Conservation (phyloP, 2,888 invertebrate genomes). For the Callyntrura guangdongensis region DNA sequence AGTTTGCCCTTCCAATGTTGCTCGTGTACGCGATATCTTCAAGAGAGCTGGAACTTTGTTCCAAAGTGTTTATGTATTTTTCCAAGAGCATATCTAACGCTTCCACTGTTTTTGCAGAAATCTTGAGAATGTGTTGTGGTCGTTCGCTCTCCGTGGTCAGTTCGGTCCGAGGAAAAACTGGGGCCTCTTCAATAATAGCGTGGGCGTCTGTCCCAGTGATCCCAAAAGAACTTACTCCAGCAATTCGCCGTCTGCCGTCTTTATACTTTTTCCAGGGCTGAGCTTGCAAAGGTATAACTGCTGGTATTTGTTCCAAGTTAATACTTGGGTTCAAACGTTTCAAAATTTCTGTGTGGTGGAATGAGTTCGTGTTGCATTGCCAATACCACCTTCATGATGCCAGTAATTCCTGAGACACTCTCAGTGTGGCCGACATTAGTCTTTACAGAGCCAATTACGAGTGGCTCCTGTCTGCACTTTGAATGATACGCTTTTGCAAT, state of each 20-base stretch:
- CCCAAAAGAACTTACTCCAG: slow-evolving; percentile 74
- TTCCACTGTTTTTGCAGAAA: slow-evolving; percentile 75
- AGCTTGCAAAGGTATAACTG: slow-evolving; percentile 61
- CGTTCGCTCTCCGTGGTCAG: background rate
- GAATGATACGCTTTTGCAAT: slow-evolving; percentile 66
- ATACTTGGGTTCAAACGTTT: slow-evolving; percentile 61
- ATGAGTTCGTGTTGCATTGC: slow-evolving; percentile 72
- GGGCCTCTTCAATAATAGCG: slow-evolving; percentile 65
- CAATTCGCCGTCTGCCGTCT: slow-evolving; percentile 6
- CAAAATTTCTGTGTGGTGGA: slow-evolving; percentile 71
- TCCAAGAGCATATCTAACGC: slow-evolving; percentile 57
- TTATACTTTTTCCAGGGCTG: slow-evolving; percentile 47
- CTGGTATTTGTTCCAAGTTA: slow-evolving; percentile 71
- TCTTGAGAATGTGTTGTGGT: slow-evolving; percentile 48
- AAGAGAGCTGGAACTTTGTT: background rate
- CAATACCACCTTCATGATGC: slow-evolving; percentile 78
- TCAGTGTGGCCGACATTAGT: slow-evolving; percentile 81
- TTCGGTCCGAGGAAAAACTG: background rate
- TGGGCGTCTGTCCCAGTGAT: slow-evolving; percentile 73
- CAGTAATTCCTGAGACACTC: slow-evolving; percentile 78
- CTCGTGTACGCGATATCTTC: slow-evolving; percentile 60
- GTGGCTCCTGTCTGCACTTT: background rate
- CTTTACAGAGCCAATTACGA: slow-evolving; percentile 79
- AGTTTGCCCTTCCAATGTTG: slow-evolving; percentile 71
- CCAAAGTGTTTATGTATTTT: slow-evolving; percentile 15